These are phyloP conservation scores for Pterostichus niger DNA, from an alignment of 2,888 invertebrate species.

Conservation along the genomic window DNA sequence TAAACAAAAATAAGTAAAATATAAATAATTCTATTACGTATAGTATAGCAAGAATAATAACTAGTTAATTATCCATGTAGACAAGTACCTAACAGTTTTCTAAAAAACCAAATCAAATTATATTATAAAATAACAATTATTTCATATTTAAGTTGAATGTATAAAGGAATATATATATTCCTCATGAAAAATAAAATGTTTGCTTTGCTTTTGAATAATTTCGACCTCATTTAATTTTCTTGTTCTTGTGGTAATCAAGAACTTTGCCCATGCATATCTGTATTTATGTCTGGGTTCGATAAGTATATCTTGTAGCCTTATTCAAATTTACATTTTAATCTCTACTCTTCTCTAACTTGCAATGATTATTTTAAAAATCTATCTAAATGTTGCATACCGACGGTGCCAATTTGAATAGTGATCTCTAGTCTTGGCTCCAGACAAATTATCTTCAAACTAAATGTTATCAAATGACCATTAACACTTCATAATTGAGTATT, in stretches of 20 bases:
- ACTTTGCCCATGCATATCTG: slow-evolving; percentile 22
- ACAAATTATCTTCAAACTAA: slow-evolving; percentile 5
- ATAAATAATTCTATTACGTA: slow-evolving; percentile 17
- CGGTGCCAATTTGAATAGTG: background rate
- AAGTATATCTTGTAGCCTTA: slow-evolving; percentile 42
- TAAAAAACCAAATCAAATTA: too few species aligned
- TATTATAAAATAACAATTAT: too few species aligned
- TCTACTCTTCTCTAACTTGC: background rate
- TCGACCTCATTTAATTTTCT: slow-evolving; percentile 1
- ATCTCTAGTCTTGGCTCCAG: background rate
- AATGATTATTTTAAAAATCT: background rate
- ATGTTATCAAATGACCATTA: slow-evolving; percentile 37
- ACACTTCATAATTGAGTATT: slow-evolving; percentile 30
- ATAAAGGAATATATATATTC: background rate
- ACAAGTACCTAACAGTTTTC: background rate
- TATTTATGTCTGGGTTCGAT: slow-evolving; percentile 57
- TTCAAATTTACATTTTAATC: background rate
- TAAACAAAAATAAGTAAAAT: background rate
- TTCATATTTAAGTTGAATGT: too few species aligned
- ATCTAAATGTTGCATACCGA: background rate
- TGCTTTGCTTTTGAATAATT: background rate
- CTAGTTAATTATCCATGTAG: background rate
- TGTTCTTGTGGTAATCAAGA: slow-evolving; percentile 3
- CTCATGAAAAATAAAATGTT: too few species aligned
- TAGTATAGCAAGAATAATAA: slow-evolving; percentile 7